Base-by-base conservation (phyloP, 1,140 invertebrate genomes). In the Lutraria rhynchaena region DNA sequence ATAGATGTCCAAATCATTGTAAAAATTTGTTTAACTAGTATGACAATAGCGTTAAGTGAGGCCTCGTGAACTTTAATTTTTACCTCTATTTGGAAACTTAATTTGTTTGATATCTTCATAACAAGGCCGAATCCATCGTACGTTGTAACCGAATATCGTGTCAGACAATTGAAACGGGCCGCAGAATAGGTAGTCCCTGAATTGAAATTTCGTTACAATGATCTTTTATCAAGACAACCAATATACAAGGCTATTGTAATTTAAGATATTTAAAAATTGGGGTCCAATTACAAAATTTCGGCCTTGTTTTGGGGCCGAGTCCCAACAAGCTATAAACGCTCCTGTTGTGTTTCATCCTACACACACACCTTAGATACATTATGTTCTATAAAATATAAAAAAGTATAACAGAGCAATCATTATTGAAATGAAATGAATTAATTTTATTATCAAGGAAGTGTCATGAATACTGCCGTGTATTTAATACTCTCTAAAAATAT, bases 201-300 rank as follows among this genome's bases (percentile, higher is more conserved):
- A 77, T 67, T 65, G 44, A 77, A n/a, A 77, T 77, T 58, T 77
- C 27, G 60, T 27, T 65, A 67, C 75, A 77, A 77, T 49, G 55
- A 37, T 65, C 46, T 44, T 31, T 57, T 77, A 77, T 77, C 75
- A 51, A n/a, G 37, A 69, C n/a, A 24, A 33, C 37, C 5, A 41
- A 41, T 41, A 41, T 41, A 41, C 37, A 41, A 41, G 37, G 53
- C 19, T 55, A 22, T 55, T 55, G 53, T n/a, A 4, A 55, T 27
- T 9, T 19, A 27, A 27, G 4, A 27, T n/a, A 22, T 22, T 22
- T 55, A 55, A 4, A 4, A n/a, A 7, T 7, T 55, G 19, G n/a
- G 53, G n/a, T 22, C 53, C n/a, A 7, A 27, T 55, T 22, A 22
- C 19, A 22, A 7, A 7, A 22, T 7, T 22, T 22, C 19, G n/a